A percentile compares a stretch with the other conserved stretches of the same genome.
phyloP scores from a whole-genome alignment of 2,797 vertebrate genomes.

The Characodon lateralis region DNA sequence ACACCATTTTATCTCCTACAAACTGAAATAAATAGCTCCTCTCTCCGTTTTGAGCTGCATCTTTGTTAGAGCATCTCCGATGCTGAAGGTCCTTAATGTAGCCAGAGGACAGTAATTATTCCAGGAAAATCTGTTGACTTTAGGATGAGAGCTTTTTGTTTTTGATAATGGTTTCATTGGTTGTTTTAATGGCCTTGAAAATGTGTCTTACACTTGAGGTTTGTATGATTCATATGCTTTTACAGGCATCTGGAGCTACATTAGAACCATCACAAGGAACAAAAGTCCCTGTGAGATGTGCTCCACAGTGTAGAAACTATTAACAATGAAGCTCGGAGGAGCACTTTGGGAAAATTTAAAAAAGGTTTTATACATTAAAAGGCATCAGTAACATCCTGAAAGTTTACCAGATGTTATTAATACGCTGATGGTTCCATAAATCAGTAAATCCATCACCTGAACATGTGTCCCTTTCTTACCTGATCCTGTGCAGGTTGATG shows the following conservation, averaged over 20 bases:
- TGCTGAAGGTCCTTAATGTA: neutral
- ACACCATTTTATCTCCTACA: neutral
- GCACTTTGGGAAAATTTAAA: neutral
- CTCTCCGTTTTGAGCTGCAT: conserved; percentile 3
- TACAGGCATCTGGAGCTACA: conserved; percentile 33
- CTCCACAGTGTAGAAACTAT: neutral
- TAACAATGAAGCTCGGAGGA: conserved; percentile 2
- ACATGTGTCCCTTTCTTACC: conserved; percentile 69
- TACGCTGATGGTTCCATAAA: neutral
- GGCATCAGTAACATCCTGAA: neutral
- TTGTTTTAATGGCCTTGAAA: neutral
- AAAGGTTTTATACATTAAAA: neutral
- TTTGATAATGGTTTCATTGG: neutral
- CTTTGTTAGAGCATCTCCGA: conserved; percentile 6
- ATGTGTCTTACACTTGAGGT: neutral
- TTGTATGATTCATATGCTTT: conserved; percentile 29
- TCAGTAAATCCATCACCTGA: neutral
- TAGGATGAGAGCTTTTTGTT: neutral
- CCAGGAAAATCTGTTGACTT: conserved; percentile 17
- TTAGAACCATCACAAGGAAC: conserved; percentile 12
- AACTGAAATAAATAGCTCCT: conserved; percentile 9
- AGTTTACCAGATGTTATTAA: neutral
- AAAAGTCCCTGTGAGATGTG: conserved; percentile 4
- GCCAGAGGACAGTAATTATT: neutral
- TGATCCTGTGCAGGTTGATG: conserved; percentile 87